Conservation (phyloP, 1,140 invertebrate species). For the Papilio xuthus region DNA sequence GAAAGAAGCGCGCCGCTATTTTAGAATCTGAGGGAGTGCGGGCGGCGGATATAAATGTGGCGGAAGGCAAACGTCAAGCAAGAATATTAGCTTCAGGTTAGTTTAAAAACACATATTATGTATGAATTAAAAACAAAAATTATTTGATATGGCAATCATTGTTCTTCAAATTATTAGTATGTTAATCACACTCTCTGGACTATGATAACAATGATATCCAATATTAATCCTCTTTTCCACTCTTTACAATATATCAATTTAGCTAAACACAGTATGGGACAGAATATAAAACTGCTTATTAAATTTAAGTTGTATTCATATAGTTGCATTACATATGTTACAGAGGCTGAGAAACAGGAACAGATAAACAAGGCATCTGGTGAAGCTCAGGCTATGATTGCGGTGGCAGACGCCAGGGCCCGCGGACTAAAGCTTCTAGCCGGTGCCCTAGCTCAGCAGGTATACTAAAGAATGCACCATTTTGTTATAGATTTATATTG, state of each 20-base stretch:
- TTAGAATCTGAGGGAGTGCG: constrained; percentile 97
- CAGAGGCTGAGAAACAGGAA: constrained; percentile 92
- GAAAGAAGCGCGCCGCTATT: constrained; percentile 97
- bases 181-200: too few species aligned
- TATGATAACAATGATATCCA: too few species aligned
- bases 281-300: too few species aligned
- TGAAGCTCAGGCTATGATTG: constrained; percentile 93
- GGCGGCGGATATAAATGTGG: constrained; percentile 98
- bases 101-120: constrained; percentile 7
- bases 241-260: too few species aligned
- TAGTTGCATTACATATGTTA: too few species aligned
- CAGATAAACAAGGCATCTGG: constrained; percentile 94
- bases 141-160: too few species aligned
- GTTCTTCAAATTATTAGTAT: too few species aligned
- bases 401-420: constrained; percentile 92
- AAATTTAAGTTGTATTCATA: too few species aligned
- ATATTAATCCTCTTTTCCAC: too few species aligned
- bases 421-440: constrained; percentile 89
- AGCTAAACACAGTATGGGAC: too few species aligned
- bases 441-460: constrained; percentile 82
- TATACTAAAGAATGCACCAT: constrained; percentile 22
- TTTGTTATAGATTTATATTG: too few species aligned
- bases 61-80: constrained; percentile 95
- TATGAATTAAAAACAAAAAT: too few species aligned
- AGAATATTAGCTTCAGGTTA: constrained; percentile 96